Evolutionary conservation across 2,113 vertebrate species (phyloP), one percentile per base, ranked within the genome.

Genomic region (Mugil cephalus): DNA sequence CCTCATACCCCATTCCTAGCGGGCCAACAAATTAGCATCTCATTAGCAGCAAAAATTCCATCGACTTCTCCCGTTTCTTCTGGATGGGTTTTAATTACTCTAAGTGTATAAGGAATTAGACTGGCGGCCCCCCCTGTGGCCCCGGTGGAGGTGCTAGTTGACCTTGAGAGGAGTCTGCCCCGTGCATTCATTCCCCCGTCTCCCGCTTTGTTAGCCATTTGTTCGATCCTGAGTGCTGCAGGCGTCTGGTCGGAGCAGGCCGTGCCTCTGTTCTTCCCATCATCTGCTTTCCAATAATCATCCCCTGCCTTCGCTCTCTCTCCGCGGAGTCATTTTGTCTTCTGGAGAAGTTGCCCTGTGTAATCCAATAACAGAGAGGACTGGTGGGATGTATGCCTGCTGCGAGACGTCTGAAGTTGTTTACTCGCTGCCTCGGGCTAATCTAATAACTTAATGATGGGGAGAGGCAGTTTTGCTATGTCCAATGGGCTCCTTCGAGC

Each of bases 371-470:
- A 91, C 8, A 21, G 71, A 14, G 80, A 77, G 64, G 77, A 78
- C 88, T 86, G 79, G 77, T 65, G 54, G 76, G 72, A 66, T 77
- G 71, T 39, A 9, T 58, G 77, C 82, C 80, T 75, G 73, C 88
- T 80, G 76, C 17, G 66, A 89, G 86, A 90, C 80, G 77, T 88
- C 90, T 87, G 69, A 89, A 87, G 85, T 85, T 93, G 92, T 93
- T 93, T 90, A 88, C 89, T 82, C 15, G 58, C 84, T 89, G 89
- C 87, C 73, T 55, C n/a, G 1, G 88, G 89, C 80, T 83, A 85
- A 90, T 92, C 88, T 90, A 90, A 93, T 92, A 90, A 88, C 89
- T 83, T 90, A 92, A 93, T 88, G 88, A 91, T 60, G 84, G 83
- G 84, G 78, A 88, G 86, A 89, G 83, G 86, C 77, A 83, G 77